Conservation (phyloP, 1,140 invertebrate species). For the Formica selysi region DNA sequence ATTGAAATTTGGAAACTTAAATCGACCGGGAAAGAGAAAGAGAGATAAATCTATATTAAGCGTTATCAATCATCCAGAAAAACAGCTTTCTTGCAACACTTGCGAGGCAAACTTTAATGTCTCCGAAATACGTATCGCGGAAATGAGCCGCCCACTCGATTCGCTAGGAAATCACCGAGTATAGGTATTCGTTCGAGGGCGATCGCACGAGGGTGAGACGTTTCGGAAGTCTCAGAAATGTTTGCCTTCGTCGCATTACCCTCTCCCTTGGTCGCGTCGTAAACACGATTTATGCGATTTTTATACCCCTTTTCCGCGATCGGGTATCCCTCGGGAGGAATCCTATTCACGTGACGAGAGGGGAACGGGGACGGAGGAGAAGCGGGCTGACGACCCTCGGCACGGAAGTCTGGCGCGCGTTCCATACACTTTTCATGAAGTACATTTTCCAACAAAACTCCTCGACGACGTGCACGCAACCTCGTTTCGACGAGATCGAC, state of each 20-base stretch:
- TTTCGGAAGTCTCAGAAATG: slow-evolving; percentile 41
- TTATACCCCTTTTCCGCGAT: slow-evolving; percentile 42
- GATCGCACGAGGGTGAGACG: slow-evolving; percentile 9
- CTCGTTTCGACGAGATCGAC: slow-evolving; percentile 46
- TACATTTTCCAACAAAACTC: slow-evolving; percentile 76
- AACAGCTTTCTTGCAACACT: background rate
- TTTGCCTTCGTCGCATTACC: slow-evolving; percentile 40
- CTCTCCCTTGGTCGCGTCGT: slow-evolving; percentile 33
- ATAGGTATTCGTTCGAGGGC: background rate
- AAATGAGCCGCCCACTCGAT: background rate
- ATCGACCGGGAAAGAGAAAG: background rate
- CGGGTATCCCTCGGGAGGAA: slow-evolving; percentile 30
- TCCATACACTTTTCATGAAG: slow-evolving; percentile 75
- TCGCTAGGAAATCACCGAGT: background rate
- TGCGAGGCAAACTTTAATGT: background rate
- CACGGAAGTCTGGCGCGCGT: slow-evolving; percentile 52
- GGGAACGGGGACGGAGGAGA: background rate
- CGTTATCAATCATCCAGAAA: background rate
- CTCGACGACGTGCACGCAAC: slow-evolving; percentile 46
- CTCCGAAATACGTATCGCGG: slow-evolving; percentile 1
- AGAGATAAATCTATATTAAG: background rate
- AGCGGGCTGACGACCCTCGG: slow-evolving; percentile 40
- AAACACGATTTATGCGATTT: slow-evolving; percentile 67
- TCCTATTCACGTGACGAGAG: slow-evolving; percentile 9
- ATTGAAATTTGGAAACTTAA: background rate